A percentile compares a stretch with the other conserved stretches of the same genome.
phyloP scores from a whole-genome alignment of 64 coral and sea anemone species.

The Cladopsammia gracilis region DNA sequence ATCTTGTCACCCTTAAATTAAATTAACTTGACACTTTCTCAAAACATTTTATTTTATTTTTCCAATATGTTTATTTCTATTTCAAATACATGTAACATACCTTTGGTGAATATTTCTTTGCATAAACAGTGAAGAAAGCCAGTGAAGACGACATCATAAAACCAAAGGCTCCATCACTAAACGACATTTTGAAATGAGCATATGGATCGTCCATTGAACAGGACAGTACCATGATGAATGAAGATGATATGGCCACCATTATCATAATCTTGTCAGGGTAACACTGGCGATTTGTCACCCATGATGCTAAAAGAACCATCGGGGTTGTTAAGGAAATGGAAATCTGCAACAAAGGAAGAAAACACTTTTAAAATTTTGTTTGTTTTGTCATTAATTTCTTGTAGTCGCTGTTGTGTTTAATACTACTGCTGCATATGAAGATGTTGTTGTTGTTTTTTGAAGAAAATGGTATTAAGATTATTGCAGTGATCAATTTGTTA shows the following conservation, averaged over 20 bases:
- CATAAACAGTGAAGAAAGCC: conserved; percentile 24
- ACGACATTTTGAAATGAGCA: conserved; percentile 20
- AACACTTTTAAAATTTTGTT: neutral
- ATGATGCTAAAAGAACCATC: neutral
- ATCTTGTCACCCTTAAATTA: no score
- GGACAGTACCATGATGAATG: conserved; percentile 19
- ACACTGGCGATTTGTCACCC: conserved; percentile 3
- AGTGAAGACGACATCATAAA: conserved; percentile 5
- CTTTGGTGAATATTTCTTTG: conserved; percentile 18
- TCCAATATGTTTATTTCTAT: no score
- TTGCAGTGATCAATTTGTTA: no score
- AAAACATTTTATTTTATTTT: no score
- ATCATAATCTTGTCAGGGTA: conserved; percentile 6
- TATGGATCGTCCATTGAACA: conserved; percentile 17
- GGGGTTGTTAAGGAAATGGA: neutral
- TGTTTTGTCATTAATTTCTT: no score
- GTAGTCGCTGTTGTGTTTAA: neutral
- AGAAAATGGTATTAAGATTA: no score
- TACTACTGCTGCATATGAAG: neutral
- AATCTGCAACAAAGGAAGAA: neutral
- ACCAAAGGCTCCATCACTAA: conserved; percentile 29
- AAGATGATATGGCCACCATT: neutral
- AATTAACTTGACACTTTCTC: no score
- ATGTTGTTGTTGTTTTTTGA: no score
- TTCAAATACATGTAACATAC: conserved; percentile 20